Evolutionary conservation across 2,888 invertebrate genomes (phyloP), one percentile per base, ranked within the genome.

Genomic region (Volucella zonaria): DNA sequence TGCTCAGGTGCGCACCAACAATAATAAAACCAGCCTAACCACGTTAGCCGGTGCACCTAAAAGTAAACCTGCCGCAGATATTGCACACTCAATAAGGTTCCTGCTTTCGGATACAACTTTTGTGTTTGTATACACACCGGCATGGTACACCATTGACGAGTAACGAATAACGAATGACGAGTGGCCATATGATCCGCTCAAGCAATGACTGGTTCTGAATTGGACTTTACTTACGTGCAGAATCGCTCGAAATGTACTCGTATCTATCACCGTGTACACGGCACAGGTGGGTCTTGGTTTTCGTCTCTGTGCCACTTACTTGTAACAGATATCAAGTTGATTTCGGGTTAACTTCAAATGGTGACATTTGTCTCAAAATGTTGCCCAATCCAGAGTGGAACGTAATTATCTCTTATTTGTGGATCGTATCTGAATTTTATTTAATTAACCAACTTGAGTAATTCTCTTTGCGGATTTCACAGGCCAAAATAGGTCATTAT

Each of bases 181-280:
- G 8, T 8, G 9, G 23, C 52, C 66, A 52, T 66, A 52, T 66
- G 66, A 66, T 42, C 66, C 6, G 54, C 11, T 52, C 42, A 40
- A 38, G 11, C 58, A 61, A 18, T 42, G 67, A 67, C 67, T 67
- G 67, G 67, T 52, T 76, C 76, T 66, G 61, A 42, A 23, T 14
- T 23, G 42, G 54, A 54, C 59, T 64, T 52, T 70, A 66, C 40
- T 71, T 82, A 82, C 77, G 82, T 82, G 82, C 77, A 56, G 61
- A 56, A 40, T 45, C 10, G 47, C 76, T 66, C 76, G 81, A 59
- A 59, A 66, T 12, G 49, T 43, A 18, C 18, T 18, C n/a, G 3
- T 15, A 59, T 59, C 58, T 40, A 38, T 59, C 67, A 47, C 47
- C 49, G 43, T 10, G 15, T 15, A 18, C 52, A 23, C 40, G 38